Evolutionary conservation across 2,113 vertebrate genomes (phyloP), one percentile per base, ranked within the genome.

Genomic region (Copsychus sechellarum): DNA sequence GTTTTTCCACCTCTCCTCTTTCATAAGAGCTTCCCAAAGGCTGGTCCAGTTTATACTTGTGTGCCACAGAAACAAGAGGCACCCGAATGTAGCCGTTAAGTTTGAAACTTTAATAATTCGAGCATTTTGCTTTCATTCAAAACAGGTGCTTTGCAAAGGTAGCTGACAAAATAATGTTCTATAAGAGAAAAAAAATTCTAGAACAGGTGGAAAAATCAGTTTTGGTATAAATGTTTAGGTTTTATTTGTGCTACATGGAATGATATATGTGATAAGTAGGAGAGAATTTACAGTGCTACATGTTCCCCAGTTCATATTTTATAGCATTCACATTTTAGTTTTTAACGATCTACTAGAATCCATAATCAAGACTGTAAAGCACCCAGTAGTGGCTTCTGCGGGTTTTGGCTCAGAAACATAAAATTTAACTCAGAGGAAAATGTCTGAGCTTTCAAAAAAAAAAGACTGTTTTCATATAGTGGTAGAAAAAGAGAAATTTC

Each of bases 391-490:
- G 92, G 81, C 60, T 96, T 96, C 88, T 92, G 92, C 0, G 86
- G 92, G 72, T 86, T 95, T 92, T 88, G 96, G 86, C 93, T 92
- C 43, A 76, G 67, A 88, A 97, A 90, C 85, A n/a, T 71, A 58
- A 83, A 90, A 82, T 88, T 85, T 83, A 74, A 71, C 82, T 71
- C 0, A 0, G 69, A 93, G 40, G 88, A 84, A 87, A 95, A 95
- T 25, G 23, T 64, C 80, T 90, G 64, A 86, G 58, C 60, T 84
- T 93, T 93, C 67, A 90, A 45, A 80, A 86, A 45, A 80, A 86
- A 86, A 48, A 81, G 43, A 2, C 61, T 65, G 25, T 83, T 92
- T 93, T 81, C 45, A 61, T 53, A 42, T 10, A 66, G 54, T 9
- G 19, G 38, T 38, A 86, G 64, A 66, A 82, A 79, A 88, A 3